These are phyloP conservation scores for Drosophila pectinifera DNA, from an alignment of 1,140 invertebrate genomes.

Conservation along the genomic window DNA sequence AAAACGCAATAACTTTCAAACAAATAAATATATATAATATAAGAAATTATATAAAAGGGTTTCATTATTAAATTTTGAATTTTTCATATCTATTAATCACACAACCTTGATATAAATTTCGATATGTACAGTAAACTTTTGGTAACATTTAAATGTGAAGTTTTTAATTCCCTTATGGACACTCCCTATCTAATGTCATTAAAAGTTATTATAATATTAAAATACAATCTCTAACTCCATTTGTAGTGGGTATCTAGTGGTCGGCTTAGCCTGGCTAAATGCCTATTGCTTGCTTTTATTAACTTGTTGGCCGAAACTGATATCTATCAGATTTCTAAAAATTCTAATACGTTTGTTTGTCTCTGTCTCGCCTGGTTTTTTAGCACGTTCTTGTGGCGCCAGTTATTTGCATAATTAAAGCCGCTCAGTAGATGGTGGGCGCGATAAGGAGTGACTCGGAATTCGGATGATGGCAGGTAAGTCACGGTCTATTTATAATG, in stretches of 20 bases:
- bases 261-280: not conserved
- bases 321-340: slow-evolving; percentile 62
- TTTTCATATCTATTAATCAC: no score
- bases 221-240: not conserved
- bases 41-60: no score
- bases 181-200: no score
- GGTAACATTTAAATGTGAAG: no score
- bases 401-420: slow-evolving; percentile 79
- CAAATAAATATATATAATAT: no score
- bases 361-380: slow-evolving; percentile 20
- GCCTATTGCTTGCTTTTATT: slow-evolving; percentile 20
- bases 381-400: slow-evolving; percentile 70
- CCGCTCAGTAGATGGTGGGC: slow-evolving; percentile 50
- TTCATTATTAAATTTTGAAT: no score
- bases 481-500: slow-evolving; percentile 50
- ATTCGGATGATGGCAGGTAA: slow-evolving; percentile 56
- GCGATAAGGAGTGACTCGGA: slow-evolving; percentile 49
- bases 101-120: no score
- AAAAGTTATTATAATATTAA: not conserved
- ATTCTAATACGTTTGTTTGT: slow-evolving; percentile 30
- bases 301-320: slow-evolving; percentile 28
- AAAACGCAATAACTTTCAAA: no score
- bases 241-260: slow-evolving; percentile 12
- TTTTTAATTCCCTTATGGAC: no score
- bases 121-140: no score